Conservation (phyloP, 1,140 invertebrate genomes). For the Saccostrea cuccullata region DNA sequence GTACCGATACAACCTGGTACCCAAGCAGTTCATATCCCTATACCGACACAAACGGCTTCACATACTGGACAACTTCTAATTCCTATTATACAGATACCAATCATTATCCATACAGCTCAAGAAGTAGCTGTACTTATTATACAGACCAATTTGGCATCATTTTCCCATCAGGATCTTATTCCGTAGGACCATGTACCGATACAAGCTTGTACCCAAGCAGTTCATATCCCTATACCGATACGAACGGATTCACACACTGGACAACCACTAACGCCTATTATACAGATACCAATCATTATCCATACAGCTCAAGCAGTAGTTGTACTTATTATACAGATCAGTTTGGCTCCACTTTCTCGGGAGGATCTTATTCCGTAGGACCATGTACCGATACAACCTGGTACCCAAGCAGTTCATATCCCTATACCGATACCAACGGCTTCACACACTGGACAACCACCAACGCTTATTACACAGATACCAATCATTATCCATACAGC, state of each 20-base stretch:
- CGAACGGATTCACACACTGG: not conserved
- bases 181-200: slow-evolving; percentile 1
- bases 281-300: not conserved
- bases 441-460: not conserved
- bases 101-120: not conserved
- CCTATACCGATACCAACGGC: not conserved
- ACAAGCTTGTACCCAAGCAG: not conserved
- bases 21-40: slow-evolving; percentile 1
- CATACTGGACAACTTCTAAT: not conserved
- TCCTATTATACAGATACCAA: not conserved
- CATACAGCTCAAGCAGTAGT: not conserved
- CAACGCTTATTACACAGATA: not conserved
- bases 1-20: slow-evolving; percentile 6
- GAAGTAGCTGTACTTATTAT: not conserved
- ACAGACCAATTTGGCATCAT: not conserved
- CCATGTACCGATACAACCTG: slow-evolving; percentile 1
- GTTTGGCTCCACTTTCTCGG: not conserved
- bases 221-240: not conserved
- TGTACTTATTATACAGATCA: slow-evolving; percentile 12
- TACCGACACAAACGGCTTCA: not conserved
- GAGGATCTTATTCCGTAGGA: slow-evolving; percentile 1
- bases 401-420: not conserved
- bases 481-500: not conserved
- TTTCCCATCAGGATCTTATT: not conserved
- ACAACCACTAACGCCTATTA: not conserved